phyloP scores from a whole-genome alignment of 2,888 invertebrate species.

The Ctena decussata region DNA sequence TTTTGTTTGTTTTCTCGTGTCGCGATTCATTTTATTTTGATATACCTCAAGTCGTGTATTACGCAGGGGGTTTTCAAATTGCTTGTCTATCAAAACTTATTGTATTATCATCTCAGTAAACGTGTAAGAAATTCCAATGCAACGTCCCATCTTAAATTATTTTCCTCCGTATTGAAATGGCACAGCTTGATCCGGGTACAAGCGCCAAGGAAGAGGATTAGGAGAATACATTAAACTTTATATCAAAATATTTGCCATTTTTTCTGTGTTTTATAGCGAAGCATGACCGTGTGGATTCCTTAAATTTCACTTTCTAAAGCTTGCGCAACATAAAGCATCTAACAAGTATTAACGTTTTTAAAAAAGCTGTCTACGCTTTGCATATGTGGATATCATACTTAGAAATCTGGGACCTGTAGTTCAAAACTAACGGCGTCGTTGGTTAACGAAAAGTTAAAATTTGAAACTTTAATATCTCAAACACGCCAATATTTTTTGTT shows the following conservation, averaged over 20 bases:
- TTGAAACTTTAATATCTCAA: no score
- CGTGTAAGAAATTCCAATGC: not conserved
- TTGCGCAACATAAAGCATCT: no score
- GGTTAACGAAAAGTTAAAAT: no score
- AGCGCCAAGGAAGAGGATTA: not conserved
- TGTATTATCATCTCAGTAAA: not conserved
- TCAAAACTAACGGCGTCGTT: no score
- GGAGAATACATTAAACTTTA: not conserved
- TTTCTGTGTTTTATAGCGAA: not conserved
- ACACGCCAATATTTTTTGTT: no score
- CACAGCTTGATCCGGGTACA: not conserved
- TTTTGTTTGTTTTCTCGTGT: no score
- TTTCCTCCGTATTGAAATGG: not conserved
- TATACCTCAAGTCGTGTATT: not conserved
- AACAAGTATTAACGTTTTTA: no score
- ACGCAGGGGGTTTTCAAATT: not conserved
- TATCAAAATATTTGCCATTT: slow-evolving; percentile 12
- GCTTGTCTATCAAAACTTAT: not conserved
- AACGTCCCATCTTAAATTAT: not conserved
- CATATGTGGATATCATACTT: no score
- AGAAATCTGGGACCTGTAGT: no score
- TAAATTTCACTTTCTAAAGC: not conserved
- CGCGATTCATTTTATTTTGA: slow-evolving; percentile 1
- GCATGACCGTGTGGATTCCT: not conserved
- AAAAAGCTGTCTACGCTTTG: no score